Base-by-base conservation (phyloP, 2,797 vertebrate species). In the Bradypus variegatus region DNA sequence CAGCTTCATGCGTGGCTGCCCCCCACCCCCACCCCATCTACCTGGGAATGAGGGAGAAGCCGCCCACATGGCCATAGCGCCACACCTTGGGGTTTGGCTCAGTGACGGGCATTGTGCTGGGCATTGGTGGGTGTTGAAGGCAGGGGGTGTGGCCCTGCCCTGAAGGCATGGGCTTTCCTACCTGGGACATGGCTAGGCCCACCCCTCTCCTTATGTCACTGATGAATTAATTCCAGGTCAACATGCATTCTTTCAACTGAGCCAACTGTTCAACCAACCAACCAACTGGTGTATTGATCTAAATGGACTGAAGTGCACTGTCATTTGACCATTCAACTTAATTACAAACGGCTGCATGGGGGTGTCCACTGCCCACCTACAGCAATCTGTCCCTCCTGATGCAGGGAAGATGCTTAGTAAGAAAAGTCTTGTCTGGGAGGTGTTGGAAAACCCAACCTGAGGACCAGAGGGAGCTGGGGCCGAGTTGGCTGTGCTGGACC, bases 241-340 rank as follows among this genome's bases (percentile, higher is more conserved):
- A 4, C 11, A 33, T 0, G 0, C 19, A 1, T 25, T 8, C 36
- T 64, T 36, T 10, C 36, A 21, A 14, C 58, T 21, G 8, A 50
- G 75, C 62, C 38, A 60, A 18, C 65, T n/a, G 73, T 55, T 31
- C 29, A 3, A 38, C 58, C 69, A 53, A 38, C 58, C 69, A 53
- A 4, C 29, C n/a, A 48, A 10, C 48, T 9, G 21, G 14, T 1
- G 8, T 2, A 0, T 13, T 7, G 50, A 21, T 31, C 41, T 16
- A 45, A 45, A 45, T 4, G 1, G 27, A 50, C 45, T 8, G 9
- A 7, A 2, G 72, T 12, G 38, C n/a, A 2, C 5, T 13, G 38
- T 33, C 65, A 2, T 38, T 25, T 11, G 58, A 18, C 14, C 50
- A 1, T 38, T 10, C 29, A n/a, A 1, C 11, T 84, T 13, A 23